These are phyloP conservation scores for Caiman crocodilus DNA, from an alignment of 2,797 vertebrate species.

Conservation along the genomic window DNA sequence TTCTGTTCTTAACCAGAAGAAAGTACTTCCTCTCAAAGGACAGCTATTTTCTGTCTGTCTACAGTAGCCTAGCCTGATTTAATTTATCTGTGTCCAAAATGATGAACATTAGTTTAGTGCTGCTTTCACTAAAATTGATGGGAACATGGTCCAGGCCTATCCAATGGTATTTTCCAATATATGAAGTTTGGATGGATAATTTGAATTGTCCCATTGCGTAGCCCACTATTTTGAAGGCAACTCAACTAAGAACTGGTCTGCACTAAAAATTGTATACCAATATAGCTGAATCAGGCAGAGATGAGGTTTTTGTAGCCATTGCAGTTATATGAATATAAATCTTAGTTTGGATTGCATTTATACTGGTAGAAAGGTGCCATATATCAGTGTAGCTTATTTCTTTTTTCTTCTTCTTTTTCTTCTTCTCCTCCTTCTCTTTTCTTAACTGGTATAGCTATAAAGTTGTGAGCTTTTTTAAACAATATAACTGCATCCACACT, in stretches of 20 bases:
- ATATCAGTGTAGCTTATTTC: background rate
- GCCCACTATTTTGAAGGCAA: background rate
- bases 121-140: background rate
- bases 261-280: background rate
- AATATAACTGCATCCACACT: conserved; percentile 32
- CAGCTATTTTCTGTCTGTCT: rapidly evolving
- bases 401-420: too few species aligned
- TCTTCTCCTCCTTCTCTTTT: too few species aligned
- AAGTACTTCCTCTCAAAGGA: background rate
- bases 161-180: background rate
- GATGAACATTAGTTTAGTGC: background rate
- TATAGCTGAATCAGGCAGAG: background rate
- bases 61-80: background rate
- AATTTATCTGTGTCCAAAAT: background rate
- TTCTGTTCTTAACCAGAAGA: background rate
- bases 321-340: background rate
- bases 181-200: background rate
- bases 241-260: background rate
- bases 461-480: conserved; percentile 39
- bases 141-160: background rate
- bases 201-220: background rate
- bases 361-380: background rate
- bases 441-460: background rate
- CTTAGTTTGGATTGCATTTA: background rate
- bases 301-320: background rate